phyloP scores from a whole-genome alignment of 2,888 invertebrate genomes.

The Tiliacea aurago region DNA sequence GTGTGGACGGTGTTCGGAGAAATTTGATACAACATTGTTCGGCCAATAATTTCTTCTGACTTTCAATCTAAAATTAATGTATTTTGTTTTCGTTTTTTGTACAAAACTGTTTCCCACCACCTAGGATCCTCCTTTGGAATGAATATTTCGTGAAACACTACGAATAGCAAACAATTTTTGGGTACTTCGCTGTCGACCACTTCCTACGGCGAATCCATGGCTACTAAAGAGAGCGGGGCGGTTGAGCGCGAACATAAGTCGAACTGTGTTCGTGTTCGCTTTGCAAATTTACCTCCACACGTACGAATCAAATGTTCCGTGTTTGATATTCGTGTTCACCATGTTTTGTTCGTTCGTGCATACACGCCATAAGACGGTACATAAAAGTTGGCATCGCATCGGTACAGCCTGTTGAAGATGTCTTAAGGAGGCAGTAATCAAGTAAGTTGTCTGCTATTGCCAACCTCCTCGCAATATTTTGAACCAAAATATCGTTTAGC shows the following conservation, averaged over 20 bases:
- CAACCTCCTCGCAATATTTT: not conserved
- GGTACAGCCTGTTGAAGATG: too few relatives aligned
- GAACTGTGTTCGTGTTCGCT: not conserved
- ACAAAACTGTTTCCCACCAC: too few relatives aligned
- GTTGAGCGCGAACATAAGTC: not conserved
- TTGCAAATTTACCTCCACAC: not conserved
- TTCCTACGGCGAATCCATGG: not conserved
- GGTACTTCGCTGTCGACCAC: not conserved
- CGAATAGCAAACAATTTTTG: not conserved
- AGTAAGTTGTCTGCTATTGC: not conserved
- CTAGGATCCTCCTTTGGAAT: too few relatives aligned
- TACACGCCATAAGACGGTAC: not conserved
- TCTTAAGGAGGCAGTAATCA: too few relatives aligned
- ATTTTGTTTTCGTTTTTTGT: too few relatives aligned
- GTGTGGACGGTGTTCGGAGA: not conserved
- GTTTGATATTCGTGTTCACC: too few relatives aligned
- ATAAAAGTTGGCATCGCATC: not conserved
- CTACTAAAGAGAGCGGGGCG: not conserved
- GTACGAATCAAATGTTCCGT: not conserved
- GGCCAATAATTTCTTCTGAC: too few relatives aligned
- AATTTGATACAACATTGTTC: not conserved
- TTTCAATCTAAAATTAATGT: too few relatives aligned
- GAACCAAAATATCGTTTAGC: constrained; percentile 2
- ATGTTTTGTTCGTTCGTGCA: not conserved
- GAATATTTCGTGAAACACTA: too few relatives aligned